Percentiles rank a stretch among this genome's conserved stretches.
These are phyloP conservation scores for Neoascia interrupta DNA, from an alignment of 2,888 invertebrate species.

Conservation along the genomic window DNA sequence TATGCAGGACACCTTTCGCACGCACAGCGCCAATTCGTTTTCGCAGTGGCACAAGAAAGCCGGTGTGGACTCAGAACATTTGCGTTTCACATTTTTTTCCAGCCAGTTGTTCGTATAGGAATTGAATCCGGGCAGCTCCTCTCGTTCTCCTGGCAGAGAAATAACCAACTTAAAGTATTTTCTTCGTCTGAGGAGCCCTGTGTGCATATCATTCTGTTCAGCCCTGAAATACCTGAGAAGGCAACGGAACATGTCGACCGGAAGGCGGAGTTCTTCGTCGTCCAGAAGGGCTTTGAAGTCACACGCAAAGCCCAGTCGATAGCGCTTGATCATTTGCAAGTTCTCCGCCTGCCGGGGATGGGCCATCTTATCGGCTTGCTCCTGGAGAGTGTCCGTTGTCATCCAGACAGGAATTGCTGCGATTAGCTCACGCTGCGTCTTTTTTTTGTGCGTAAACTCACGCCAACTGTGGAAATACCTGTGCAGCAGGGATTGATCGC, in stretches of 20 bases:
- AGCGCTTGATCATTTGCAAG: constrained; percentile 80
- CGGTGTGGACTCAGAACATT: neutral
- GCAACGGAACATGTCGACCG: constrained; percentile 74
- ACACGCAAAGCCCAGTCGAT: constrained; percentile 79
- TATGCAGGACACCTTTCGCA: constrained; percentile 75
- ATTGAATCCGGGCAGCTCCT: constrained; percentile 74
- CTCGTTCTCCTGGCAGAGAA: constrained; percentile 73
- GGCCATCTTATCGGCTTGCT: constrained; percentile 77
- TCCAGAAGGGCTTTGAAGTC: constrained; percentile 72
- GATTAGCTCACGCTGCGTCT: constrained; percentile 80
- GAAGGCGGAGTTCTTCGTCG: constrained; percentile 35
- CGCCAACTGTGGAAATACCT: constrained; percentile 81
- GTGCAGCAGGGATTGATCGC: constrained; percentile 75
- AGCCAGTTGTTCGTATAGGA: constrained; percentile 75
- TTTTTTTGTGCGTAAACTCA: constrained; percentile 76
- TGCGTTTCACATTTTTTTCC: constrained; percentile 52
- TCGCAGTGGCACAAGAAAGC: constrained; percentile 73
- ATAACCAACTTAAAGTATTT: constrained; percentile 76
- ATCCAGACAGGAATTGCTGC: constrained; percentile 82
- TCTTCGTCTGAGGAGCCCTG: constrained; percentile 71
- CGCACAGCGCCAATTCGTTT: constrained; percentile 75
- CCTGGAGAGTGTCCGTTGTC: constrained; percentile 74
- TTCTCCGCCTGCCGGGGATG: constrained; percentile 79
- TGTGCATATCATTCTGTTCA: constrained; percentile 48
- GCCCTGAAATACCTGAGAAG: constrained; percentile 66